These are phyloP conservation scores for Thomomys bottae DNA, from an alignment of 2,113 vertebrate species.

Conservation along the genomic window DNA sequence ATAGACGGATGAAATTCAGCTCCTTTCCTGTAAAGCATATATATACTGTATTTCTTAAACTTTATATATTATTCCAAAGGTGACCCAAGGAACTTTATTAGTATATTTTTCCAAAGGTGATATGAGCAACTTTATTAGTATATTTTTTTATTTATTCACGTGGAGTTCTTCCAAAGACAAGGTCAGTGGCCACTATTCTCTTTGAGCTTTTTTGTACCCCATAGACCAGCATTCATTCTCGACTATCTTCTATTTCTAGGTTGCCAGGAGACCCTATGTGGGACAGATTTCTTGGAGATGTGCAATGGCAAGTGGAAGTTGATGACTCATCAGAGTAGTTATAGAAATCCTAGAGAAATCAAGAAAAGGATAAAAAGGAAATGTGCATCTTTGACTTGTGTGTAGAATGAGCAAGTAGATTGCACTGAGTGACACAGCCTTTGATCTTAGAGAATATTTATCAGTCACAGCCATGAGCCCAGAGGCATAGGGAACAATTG, in stretches of 20 bases:
- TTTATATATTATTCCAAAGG: no score
- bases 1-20: neutral
- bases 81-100: no score
- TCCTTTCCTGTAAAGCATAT: slow-evolving; percentile 9
- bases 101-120: neutral
- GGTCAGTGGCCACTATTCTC: neutral
- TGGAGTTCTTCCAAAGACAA: neutral
- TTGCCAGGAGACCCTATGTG: neutral
- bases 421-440: neutral
- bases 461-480: neutral
- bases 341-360: neutral
- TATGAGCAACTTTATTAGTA: neutral
- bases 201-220: neutral
- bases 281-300: neutral
- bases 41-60: neutral
- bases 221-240: neutral
- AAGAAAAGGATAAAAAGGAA: neutral
- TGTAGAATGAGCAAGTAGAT: neutral
- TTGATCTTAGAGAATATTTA: neutral
- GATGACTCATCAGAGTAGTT: neutral
- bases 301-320: neutral
- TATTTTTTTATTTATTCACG: neutral
- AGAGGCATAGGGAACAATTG: neutral
- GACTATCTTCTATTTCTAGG: neutral
- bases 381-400: neutral